A percentile compares a stretch with the other conserved stretches of the same genome.
Conservation (phyloP, 1,140 invertebrate genomes). For the Habropoda laboriosa region DNA sequence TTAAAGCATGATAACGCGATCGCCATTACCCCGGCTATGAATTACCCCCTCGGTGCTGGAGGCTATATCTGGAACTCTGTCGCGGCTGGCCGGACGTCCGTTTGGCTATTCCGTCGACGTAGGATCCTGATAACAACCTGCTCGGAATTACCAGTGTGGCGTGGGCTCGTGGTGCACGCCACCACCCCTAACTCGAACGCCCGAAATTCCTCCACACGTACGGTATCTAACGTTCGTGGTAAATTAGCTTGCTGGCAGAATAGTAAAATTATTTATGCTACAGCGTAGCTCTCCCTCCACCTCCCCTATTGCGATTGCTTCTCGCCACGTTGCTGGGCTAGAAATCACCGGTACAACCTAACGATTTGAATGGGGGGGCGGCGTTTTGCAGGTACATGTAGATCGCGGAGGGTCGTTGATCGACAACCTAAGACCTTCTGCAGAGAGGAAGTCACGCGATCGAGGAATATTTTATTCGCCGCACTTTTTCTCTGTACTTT, state of each 20-base stretch:
- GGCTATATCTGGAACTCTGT: conserved; percentile 48
- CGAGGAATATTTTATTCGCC: neutral
- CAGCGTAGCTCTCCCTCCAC: too few relatives aligned
- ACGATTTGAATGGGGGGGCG: neutral
- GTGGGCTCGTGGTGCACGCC: conserved; percentile 41
- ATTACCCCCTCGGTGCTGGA: conserved; percentile 36
- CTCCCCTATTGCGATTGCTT: neutral
- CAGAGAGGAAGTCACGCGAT: neutral
- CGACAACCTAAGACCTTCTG: neutral
- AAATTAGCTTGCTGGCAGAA: conserved; percentile 40
- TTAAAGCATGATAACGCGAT: conserved; percentile 68
- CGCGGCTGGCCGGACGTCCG: conserved; percentile 55
- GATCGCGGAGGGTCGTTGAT: neutral
- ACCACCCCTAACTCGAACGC: conserved; percentile 38
- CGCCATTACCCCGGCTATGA: conserved; percentile 51
- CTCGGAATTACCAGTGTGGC: conserved; percentile 41
- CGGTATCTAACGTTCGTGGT: conserved; percentile 14
- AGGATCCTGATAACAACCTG: conserved; percentile 51
- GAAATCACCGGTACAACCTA: neutral
- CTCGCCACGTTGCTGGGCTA: too few relatives aligned
- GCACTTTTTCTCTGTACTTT: too few relatives aligned
- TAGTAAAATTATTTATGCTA: conserved; percentile 39
- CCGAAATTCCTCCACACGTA: conserved; percentile 53
- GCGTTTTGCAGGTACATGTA: neutral
- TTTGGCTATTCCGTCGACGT: conserved; percentile 59